A percentile compares a stretch with the other conserved stretches of the same genome.
These are phyloP conservation scores for Psilopogon haemacephalus DNA, from an alignment of 2,113 vertebrate species.

Conservation along the genomic window DNA sequence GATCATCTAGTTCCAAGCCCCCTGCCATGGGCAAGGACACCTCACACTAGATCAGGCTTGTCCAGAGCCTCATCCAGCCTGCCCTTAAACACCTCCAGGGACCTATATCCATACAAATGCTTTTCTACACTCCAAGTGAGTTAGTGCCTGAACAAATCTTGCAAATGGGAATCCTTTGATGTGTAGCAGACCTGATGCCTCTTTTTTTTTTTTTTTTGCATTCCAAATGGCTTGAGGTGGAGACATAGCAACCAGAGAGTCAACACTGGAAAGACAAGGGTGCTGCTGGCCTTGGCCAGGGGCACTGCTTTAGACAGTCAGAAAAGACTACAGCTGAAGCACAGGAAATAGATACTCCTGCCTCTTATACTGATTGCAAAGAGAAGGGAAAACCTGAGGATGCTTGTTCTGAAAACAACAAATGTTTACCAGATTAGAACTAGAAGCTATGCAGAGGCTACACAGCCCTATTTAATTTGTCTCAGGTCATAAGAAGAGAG, in stretches of 20 bases:
- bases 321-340: not conserved
- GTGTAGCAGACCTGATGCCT: not conserved
- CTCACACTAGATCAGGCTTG: too few species aligned
- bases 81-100: too few species aligned
- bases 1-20: too few species aligned
- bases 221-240: not conserved
- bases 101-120: not conserved
- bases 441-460: not conserved
- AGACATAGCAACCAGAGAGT: not conserved
- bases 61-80: too few species aligned
- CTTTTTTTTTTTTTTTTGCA: not conserved
- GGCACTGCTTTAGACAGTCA: not conserved
- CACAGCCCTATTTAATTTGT: conserved; percentile 20
- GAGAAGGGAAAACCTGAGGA: not conserved
- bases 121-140: not conserved
- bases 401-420: not conserved
- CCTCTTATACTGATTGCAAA: not conserved
- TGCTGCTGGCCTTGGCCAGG: not conserved
- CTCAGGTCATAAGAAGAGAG: not conserved
- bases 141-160: not conserved
- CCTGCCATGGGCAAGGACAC: too few species aligned
- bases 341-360: not conserved
- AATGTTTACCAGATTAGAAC: not conserved
- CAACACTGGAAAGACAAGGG: not conserved
- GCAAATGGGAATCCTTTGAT: not conserved